phyloP scores from a whole-genome alignment of 1,140 invertebrate genomes.

The Drosophila ogumai region DNA sequence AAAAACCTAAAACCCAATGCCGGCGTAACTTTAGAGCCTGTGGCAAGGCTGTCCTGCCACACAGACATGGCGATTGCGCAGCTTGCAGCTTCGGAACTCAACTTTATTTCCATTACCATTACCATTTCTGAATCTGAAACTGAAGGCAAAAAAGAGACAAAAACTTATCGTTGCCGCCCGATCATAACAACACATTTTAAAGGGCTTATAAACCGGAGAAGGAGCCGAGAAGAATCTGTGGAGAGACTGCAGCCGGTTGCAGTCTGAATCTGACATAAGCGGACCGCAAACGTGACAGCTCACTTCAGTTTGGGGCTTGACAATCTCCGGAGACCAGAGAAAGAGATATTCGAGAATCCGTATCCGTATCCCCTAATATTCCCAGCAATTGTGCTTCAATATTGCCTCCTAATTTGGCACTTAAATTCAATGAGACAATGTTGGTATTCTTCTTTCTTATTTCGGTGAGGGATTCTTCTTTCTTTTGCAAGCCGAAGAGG shows the following conservation, averaged over 20 bases:
- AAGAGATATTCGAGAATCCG: not conserved
- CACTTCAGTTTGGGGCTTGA: slow-evolving; percentile 66
- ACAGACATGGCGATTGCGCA: slow-evolving; percentile 39
- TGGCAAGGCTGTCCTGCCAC: slow-evolving; percentile 66
- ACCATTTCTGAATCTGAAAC: slow-evolving; percentile 22
- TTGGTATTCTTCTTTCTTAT: slow-evolving; percentile 24
- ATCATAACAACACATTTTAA: slow-evolving; percentile 85
- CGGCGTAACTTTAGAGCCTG: slow-evolving; percentile 75
- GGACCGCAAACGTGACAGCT: slow-evolving; percentile 82
- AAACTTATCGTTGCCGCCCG: slow-evolving; percentile 75
- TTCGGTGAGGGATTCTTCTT: slow-evolving; percentile 22
- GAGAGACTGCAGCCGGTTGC: slow-evolving; percentile 58
- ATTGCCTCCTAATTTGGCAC: slow-evolving; percentile 80
- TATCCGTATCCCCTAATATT: slow-evolving; percentile 10
- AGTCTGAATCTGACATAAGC: slow-evolving; percentile 77
- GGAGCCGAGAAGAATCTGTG: slow-evolving; percentile 11
- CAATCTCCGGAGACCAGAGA: slow-evolving; percentile 51
- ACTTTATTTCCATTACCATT: slow-evolving; percentile 28
- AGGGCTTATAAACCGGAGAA: slow-evolving; percentile 63
- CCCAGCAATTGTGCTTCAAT: slow-evolving; percentile 71
- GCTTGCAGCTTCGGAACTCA: not conserved
- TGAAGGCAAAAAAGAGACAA: slow-evolving; percentile 21
- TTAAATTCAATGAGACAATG: slow-evolving; percentile 50
- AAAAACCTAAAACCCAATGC: slow-evolving; percentile 56
- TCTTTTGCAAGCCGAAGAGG: not conserved